phyloP scores from a whole-genome alignment of 2,797 vertebrate species.

The Pyrocephalus nanus region DNA sequence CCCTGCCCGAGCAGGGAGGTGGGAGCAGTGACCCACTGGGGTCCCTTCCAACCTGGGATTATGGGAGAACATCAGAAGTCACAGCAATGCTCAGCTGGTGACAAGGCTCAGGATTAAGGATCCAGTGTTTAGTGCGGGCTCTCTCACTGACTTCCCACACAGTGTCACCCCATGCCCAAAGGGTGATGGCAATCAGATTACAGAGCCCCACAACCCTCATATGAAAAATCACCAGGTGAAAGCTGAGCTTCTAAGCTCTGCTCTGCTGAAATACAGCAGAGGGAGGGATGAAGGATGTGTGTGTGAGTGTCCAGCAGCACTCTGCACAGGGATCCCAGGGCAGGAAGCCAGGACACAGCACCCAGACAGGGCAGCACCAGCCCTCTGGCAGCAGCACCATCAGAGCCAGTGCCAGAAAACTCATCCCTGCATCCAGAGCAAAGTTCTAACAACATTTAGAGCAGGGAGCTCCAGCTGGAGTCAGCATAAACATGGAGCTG shows the following conservation, averaged over 20 bases:
- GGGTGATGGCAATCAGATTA: accelerated
- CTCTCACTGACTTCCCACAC: not conserved
- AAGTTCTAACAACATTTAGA: not conserved
- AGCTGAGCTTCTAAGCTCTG: not conserved
- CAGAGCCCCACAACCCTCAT: accelerated
- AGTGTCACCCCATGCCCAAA: not conserved
- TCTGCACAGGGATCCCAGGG: not conserved
- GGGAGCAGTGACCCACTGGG: not conserved
- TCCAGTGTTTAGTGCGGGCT: not conserved
- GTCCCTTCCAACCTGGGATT: not conserved
- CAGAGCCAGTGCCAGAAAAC: not conserved
- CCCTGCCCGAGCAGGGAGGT: not conserved
- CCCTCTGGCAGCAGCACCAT: not conserved
- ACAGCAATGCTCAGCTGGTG: accelerated
- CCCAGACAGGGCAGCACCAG: not conserved
- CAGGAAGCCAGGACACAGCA: not conserved
- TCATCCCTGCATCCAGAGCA: accelerated
- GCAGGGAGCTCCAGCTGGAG: not conserved
- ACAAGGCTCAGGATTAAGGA: not conserved
- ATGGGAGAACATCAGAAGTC: not conserved
- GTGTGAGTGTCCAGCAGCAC: not conserved
- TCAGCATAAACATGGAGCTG: not conserved
- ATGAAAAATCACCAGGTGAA: not conserved
- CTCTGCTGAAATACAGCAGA: not conserved
- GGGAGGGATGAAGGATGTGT: accelerated